Percentiles rank a stretch among this genome's conserved stretches.
Evolutionary conservation across 1,140 invertebrate genomes (phyloP).

Genomic region (Drosophila sproati): DNA sequence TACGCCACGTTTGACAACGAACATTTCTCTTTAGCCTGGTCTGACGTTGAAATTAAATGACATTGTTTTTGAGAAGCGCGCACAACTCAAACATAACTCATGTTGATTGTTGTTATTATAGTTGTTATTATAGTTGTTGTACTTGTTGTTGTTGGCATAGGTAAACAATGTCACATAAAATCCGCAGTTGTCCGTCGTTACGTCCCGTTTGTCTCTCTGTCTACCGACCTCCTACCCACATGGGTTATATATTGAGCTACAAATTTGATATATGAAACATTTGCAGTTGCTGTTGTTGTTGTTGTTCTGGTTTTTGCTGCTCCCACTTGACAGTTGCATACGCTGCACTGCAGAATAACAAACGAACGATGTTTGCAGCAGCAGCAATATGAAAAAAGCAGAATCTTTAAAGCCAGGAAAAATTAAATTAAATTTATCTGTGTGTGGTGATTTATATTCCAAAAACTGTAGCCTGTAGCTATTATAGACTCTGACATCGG

Average conservation of each 20-base stretch:
- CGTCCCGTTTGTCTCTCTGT: background rate
- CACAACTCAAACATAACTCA: constrained; percentile 49
- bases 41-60: constrained; percentile 44
- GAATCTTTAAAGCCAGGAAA: too few species aligned
- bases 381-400: too few species aligned
- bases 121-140: constrained; percentile 3
- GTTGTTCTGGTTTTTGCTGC: constrained; percentile 4
- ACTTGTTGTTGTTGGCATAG: constrained; percentile 52
- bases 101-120: constrained; percentile 5
- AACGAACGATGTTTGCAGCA: constrained; percentile 10
- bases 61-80: constrained; percentile 39
- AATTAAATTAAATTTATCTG: too few species aligned
- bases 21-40: constrained; percentile 39
- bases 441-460: too few species aligned
- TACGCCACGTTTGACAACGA: constrained; percentile 41
- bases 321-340: constrained; percentile 66
- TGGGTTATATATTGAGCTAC: constrained; percentile 17
- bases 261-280: constrained; percentile 61
- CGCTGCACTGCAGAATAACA: constrained; percentile 65
- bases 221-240: constrained; percentile 6
- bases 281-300: constrained; percentile 11
- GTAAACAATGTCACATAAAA: constrained; percentile 74
- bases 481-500: too few species aligned
- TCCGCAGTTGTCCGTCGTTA: constrained; percentile 53
- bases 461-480: too few species aligned